A percentile compares a stretch with the other conserved stretches of the same genome.
Evolutionary conservation across 1,140 invertebrate species (phyloP).

Genomic region (Drosophila tropicalis): DNA sequence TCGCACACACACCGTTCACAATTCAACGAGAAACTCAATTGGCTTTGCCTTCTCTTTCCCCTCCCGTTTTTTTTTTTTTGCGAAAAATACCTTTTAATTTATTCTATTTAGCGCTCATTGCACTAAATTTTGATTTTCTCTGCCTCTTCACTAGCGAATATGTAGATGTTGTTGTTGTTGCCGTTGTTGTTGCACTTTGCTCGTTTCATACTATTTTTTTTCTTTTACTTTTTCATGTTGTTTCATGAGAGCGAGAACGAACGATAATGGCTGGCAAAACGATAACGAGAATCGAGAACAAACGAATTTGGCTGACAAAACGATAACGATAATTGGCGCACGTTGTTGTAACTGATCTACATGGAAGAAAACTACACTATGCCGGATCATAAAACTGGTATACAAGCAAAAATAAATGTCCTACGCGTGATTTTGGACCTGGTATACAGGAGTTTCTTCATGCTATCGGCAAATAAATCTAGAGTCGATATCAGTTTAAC

Average conservation of each 20-base stretch:
- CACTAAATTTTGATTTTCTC: conserved; percentile 17
- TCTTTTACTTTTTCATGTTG: conserved; percentile 56
- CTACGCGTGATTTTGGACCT: too few species aligned
- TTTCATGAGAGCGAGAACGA: conserved; percentile 31
- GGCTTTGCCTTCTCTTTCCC: background rate
- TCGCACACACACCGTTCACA: conserved; percentile 39
- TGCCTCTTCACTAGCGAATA: conserved; percentile 16
- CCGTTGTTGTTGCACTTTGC: conserved; percentile 55
- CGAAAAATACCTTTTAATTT: conserved; percentile 69
- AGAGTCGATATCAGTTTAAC: too few species aligned
- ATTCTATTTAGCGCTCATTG: conserved; percentile 61
- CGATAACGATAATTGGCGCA: too few species aligned
- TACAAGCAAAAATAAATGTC: too few species aligned
- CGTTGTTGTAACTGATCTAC: too few species aligned
- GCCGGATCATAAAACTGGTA: too few species aligned
- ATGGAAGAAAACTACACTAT: too few species aligned
- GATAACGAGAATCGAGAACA: background rate
- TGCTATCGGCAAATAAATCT: background rate
- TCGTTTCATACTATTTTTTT: conserved; percentile 59
- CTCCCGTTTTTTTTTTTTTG: conserved; percentile 67
- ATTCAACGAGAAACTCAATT: conserved; percentile 13
- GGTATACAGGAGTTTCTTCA: background rate
- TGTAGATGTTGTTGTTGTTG: conserved; percentile 33
- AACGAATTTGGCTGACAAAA: too few species aligned
- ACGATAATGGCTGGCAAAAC: conserved; percentile 76